Conservation (phyloP, 92 coral and sea anemone genomes). For the Desmophyllum pertusum region DNA sequence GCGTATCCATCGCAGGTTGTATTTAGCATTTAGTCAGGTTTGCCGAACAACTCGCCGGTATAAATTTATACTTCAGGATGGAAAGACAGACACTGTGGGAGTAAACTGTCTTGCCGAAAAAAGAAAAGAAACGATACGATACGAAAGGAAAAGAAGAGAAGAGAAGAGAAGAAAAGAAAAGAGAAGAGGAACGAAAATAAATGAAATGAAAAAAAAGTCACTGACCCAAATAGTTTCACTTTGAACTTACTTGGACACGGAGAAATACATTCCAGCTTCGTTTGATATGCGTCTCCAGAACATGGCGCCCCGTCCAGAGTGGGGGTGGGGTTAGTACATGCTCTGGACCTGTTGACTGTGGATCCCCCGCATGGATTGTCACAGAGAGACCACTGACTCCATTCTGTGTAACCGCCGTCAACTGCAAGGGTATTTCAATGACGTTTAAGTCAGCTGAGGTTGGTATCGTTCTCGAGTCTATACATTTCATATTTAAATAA, state of each 20-base stretch:
- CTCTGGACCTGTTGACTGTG: slow-evolving; percentile 79
- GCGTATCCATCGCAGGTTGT: too few relatives aligned
- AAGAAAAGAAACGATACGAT: too few relatives aligned
- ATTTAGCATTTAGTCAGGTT: too few relatives aligned
- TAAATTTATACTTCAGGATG: too few relatives aligned
- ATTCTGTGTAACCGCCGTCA: slow-evolving; percentile 89
- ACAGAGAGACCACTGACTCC: slow-evolving; percentile 98
- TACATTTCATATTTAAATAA: neutral
- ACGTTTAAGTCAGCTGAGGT: neutral
- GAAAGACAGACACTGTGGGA: too few relatives aligned
- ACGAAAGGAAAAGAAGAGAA: too few relatives aligned
- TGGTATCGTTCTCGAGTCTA: neutral
- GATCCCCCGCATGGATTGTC: slow-evolving; percentile 97
- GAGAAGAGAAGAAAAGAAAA: too few relatives aligned
- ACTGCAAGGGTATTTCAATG: slow-evolving; percentile 49
- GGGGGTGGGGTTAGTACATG: slow-evolving; percentile 85
- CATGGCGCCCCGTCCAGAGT: slow-evolving; percentile 82
- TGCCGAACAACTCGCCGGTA: too few relatives aligned
- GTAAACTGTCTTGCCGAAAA: too few relatives aligned
- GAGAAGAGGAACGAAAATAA: neutral
- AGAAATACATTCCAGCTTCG: slow-evolving; percentile 88
- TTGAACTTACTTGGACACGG: slow-evolving; percentile 82
- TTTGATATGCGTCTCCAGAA: slow-evolving; percentile 67
- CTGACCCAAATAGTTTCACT: neutral
- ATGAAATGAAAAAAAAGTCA: neutral